phyloP scores from a whole-genome alignment of 2,113 vertebrate genomes.

The Glareola pratincola region DNA sequence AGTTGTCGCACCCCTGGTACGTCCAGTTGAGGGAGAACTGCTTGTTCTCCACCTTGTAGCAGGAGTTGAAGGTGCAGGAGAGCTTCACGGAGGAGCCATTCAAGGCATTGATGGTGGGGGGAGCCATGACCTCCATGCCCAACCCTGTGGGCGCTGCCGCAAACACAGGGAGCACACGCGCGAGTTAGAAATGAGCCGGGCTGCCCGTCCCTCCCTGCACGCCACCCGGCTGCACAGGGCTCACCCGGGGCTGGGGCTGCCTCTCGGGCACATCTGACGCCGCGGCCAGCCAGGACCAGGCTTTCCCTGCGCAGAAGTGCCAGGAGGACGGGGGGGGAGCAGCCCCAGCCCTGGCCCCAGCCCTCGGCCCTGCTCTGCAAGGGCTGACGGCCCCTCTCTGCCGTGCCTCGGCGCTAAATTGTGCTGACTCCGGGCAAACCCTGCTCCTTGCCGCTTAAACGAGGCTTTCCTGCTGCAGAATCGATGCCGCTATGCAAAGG shows the following conservation, averaged over 20 bases:
- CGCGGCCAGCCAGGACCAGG: background rate
- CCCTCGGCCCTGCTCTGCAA: background rate
- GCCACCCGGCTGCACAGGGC: background rate
- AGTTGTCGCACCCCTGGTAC: conserved; percentile 85
- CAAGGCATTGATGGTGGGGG: conserved; percentile 76
- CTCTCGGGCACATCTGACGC: background rate
- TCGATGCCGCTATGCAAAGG: background rate
- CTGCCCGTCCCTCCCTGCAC: background rate
- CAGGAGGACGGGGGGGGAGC: background rate
- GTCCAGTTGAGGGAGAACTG: conserved; percentile 97
- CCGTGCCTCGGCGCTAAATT: background rate
- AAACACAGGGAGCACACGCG: background rate
- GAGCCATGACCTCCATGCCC: conserved; percentile 87
- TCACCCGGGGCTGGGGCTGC: background rate
- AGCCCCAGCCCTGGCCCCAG: background rate
- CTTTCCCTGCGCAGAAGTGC: background rate
- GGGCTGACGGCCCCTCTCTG: background rate
- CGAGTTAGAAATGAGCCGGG: background rate
- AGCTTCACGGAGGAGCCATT: conserved; percentile 88
- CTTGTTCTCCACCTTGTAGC: conserved; percentile 89
- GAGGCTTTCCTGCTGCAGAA: background rate
- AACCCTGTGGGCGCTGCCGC: conserved; percentile 62
- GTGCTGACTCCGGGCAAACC: background rate
- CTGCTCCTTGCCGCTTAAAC: rapidly evolving
- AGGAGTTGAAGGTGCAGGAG: conserved; percentile 91